Evolutionary conservation across 92 coral and sea anemone genomes (phyloP).

Genomic region (Phenganax marumi): DNA sequence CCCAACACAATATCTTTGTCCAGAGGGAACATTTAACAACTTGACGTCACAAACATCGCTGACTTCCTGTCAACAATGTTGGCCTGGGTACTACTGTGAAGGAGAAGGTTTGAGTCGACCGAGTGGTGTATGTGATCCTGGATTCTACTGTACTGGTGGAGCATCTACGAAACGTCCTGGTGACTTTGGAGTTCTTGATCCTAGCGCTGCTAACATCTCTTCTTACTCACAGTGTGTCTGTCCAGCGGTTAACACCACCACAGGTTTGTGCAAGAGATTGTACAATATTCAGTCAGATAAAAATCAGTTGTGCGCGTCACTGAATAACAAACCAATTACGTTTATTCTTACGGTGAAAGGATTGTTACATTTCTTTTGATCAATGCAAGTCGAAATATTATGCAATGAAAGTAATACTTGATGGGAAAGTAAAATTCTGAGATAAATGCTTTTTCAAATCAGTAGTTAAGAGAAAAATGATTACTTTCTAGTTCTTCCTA

Average conservation of each 20-base stretch:
- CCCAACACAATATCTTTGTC: slow-evolving; percentile 77
- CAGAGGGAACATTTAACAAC: slow-evolving; percentile 90
- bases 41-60: slow-evolving; percentile 76
- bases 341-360: no score
- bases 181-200: slow-evolving; percentile 77
- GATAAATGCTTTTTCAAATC: no score
- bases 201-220: slow-evolving; percentile 76
- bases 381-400: no score
- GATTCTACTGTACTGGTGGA: slow-evolving; percentile 90
- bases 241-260: slow-evolving; percentile 96
- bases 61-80: slow-evolving; percentile 76
- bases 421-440: no score
- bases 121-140: slow-evolving; percentile 86
- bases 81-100: slow-evolving; percentile 89
- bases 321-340: no score
- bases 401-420: no score
- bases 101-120: slow-evolving; percentile 75
- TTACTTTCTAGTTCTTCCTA: no score
- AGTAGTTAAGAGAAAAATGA: no score
- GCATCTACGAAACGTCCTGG: slow-evolving; percentile 83
- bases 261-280: slow-evolving; percentile 59
- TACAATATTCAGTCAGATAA: neutral
- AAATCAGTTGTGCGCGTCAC: neutral
- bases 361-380: no score
- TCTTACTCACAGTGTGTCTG: slow-evolving; percentile 94